A percentile compares a stretch with the other conserved stretches of the same genome.
Conservation (phyloP, 2,797 vertebrate genomes). For the Acrossocheilus wenchowensis region DNA sequence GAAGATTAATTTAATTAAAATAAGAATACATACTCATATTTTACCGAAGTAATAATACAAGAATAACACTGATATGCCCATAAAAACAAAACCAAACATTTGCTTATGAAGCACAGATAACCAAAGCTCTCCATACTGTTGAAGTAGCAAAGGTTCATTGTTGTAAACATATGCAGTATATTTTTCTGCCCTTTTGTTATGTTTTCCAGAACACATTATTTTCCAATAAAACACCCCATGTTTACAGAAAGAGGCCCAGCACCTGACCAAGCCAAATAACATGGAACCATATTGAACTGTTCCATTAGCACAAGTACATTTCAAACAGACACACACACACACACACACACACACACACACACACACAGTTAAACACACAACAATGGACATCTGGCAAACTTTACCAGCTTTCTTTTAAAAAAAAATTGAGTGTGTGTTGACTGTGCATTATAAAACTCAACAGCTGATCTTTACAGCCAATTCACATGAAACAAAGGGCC, state of each 20-base stretch:
- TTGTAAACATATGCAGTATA: neutral
- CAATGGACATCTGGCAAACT: neutral
- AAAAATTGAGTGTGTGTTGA: neutral
- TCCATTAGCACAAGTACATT: neutral
- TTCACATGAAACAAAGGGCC: neutral
- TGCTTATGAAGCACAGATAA: neutral
- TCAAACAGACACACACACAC: neutral
- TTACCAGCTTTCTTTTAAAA: neutral
- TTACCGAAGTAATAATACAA: neutral
- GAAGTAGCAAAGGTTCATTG: neutral
- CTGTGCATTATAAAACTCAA: neutral
- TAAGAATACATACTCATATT: no score
- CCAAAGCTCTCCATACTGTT: neutral
- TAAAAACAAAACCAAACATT: neutral
- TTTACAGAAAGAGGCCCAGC: neutral
- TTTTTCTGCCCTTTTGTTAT: neutral
- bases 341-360: neutral
- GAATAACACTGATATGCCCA: neutral
- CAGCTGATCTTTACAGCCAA: slow-evolving; percentile 24
- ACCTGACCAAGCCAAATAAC: slow-evolving; percentile 5
- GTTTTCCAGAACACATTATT: neutral
- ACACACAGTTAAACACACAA: neutral
- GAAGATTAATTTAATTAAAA: neutral
- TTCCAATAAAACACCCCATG: slow-evolving; percentile 10
- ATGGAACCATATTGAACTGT: neutral